Conservation (phyloP, 2,888 invertebrate species). For the Eurytoma adleriae region DNA sequence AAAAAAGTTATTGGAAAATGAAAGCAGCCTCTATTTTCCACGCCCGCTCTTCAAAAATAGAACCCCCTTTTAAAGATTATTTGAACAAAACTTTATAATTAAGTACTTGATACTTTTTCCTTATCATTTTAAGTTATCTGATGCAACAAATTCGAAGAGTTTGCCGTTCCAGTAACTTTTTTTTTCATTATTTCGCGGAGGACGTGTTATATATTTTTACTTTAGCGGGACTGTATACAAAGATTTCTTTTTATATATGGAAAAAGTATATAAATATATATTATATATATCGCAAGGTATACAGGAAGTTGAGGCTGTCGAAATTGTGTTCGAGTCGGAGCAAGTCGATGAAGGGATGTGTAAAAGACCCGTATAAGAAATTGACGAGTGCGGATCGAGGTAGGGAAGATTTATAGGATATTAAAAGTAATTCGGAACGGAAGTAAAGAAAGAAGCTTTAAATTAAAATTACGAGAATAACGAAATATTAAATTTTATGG, state of each 20-base stretch:
- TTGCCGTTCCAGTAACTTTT: slow-evolving; percentile 48
- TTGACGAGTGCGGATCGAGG: slow-evolving; percentile 24
- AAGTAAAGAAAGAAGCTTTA: slow-evolving; percentile 73
- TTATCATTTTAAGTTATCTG: neutral
- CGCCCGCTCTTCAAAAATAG: too few species aligned
- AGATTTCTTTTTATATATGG: slow-evolving; percentile 51
- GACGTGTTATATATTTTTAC: slow-evolving; percentile 55
- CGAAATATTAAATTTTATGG: slow-evolving; percentile 74
- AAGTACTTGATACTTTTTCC: neutral
- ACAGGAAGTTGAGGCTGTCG: slow-evolving; percentile 53
- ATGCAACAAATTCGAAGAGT: slow-evolving; percentile 23
- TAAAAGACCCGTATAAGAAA: slow-evolving; percentile 43
- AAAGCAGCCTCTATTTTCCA: slow-evolving; percentile 26
- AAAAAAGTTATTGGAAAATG: slow-evolving; percentile 49
- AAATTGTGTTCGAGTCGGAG: slow-evolving; percentile 53
- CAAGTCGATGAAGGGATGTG: slow-evolving; percentile 46
- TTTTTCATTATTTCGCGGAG: slow-evolving; percentile 45
- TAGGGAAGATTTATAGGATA: slow-evolving; percentile 55
- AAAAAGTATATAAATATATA: slow-evolving; percentile 46
- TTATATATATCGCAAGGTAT: slow-evolving; percentile 48
- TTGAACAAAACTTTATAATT: too few species aligned
- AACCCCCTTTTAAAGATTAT: too few species aligned
- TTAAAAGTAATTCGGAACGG: slow-evolving; percentile 62
- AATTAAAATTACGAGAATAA: slow-evolving; percentile 70
- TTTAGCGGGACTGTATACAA: slow-evolving; percentile 54